Percentiles rank a stretch among this genome's conserved stretches.
phyloP scores from a whole-genome alignment of 2,888 invertebrate species.

The Ditylenchus weischeri region DNA sequence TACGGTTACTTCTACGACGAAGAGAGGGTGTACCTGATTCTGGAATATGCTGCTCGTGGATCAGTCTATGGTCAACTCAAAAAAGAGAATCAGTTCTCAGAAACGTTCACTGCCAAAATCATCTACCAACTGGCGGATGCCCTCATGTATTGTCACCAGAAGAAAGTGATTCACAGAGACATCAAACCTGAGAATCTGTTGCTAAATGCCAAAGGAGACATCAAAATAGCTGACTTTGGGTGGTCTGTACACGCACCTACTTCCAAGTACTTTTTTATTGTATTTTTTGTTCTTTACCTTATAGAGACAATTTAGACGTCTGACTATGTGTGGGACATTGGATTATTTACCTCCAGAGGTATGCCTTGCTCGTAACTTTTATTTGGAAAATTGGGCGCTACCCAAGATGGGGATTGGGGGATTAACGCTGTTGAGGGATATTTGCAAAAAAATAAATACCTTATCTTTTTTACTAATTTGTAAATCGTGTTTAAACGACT shows the following conservation, averaged over 20 bases:
- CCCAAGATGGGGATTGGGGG: too few relatives aligned
- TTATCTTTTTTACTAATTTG: too few relatives aligned
- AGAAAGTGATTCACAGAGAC: conserved; percentile 55
- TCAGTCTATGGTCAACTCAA: conserved; percentile 74
- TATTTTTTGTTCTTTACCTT: not conserved
- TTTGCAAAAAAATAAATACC: not conserved
- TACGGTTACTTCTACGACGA: conserved; percentile 94
- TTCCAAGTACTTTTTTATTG: conserved; percentile 40
- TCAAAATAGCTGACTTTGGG: conserved; percentile 59
- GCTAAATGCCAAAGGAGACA: conserved; percentile 50
- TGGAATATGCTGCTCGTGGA: conserved; percentile 80
- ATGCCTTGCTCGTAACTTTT: conserved; percentile 70
- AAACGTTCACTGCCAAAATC: conserved; percentile 42
- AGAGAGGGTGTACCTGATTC: conserved; percentile 82
- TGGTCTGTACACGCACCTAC: conserved; percentile 58
- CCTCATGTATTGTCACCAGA: conserved; percentile 56
- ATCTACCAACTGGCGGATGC: conserved; percentile 56
- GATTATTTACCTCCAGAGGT: conserved; percentile 68
- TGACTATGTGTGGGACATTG: conserved; percentile 56
- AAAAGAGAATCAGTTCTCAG: conserved; percentile 40
- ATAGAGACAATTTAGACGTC: conserved; percentile 14
- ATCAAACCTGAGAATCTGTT: conserved; percentile 59
- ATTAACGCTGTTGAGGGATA: not conserved
- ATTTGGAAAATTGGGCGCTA: too few relatives aligned
- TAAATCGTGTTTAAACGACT: too few relatives aligned